Evolutionary conservation across 2,113 vertebrate species (phyloP).

Genomic region (Tragelaphus strepsiceros): DNA sequence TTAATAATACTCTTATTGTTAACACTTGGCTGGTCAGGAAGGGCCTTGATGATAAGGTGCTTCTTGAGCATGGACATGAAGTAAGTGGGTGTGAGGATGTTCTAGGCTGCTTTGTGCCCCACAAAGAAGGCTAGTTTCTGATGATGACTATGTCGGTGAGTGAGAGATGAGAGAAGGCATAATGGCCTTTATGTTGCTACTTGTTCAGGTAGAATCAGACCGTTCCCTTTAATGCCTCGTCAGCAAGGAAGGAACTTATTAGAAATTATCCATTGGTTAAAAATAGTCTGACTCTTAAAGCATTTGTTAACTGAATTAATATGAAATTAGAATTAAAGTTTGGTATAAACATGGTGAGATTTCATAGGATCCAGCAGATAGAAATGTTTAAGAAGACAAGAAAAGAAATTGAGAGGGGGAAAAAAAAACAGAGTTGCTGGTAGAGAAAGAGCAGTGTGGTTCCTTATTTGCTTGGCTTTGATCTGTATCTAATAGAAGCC

Average conservation of each 20-base stretch:
- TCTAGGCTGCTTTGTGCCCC: not conserved
- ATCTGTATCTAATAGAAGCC: constrained; percentile 3
- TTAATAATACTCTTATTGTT: not conserved
- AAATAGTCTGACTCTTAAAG: not conserved
- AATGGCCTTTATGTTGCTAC: not conserved
- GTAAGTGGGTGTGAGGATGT: not conserved
- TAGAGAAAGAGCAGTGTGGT: not conserved
- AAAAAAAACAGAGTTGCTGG: not conserved
- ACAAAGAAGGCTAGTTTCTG: not conserved
- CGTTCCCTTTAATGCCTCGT: not conserved
- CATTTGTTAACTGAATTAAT: constrained; percentile 25
- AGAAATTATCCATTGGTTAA: constrained; percentile 18
- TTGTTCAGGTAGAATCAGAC: not conserved
- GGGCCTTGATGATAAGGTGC: not conserved
- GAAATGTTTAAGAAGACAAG: constrained; percentile 15
- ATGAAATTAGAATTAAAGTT: constrained; percentile 14
- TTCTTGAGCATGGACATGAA: not conserved
- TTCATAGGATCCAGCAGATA: not conserved
- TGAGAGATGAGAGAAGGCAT: not conserved
- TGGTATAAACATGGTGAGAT: not conserved
- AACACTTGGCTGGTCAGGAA: not conserved
- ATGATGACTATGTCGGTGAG: not conserved
- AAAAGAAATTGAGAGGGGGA: not conserved
- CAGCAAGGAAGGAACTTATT: not conserved
- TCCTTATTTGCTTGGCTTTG: constrained; percentile 51